Percentiles rank a stretch among this genome's conserved stretches.
Conservation (phyloP, 1,140 invertebrate species). For the Prorops nasuta region DNA sequence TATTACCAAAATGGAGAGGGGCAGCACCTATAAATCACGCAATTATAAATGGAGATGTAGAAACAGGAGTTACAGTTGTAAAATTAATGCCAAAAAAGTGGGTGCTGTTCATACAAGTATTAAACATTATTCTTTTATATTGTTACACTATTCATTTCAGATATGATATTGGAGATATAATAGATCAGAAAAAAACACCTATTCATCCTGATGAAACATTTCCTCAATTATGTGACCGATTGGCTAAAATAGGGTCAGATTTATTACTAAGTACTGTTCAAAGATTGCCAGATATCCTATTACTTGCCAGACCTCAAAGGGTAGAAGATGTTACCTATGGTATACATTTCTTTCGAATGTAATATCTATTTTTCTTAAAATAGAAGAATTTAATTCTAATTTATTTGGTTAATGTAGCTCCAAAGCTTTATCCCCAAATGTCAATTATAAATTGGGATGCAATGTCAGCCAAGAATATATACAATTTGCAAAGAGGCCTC, state of each 20-base stretch:
- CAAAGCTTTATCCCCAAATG: constrained; percentile 64
- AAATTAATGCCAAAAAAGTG: constrained; percentile 78
- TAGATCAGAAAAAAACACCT: constrained; percentile 64
- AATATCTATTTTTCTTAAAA: neutral
- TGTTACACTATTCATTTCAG: constrained; percentile 30
- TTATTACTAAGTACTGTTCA: constrained; percentile 66
- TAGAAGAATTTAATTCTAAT: neutral
- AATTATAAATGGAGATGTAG: constrained; percentile 78
- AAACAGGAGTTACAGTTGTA: constrained; percentile 88
- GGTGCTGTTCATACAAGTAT: constrained; percentile 15
- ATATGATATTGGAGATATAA: constrained; percentile 86
- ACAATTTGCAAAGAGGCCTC: constrained; percentile 67
- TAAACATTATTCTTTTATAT: constrained; percentile 17
- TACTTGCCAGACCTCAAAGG: constrained; percentile 62
- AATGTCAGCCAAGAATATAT: constrained; percentile 63
- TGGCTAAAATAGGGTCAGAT: constrained; percentile 70
- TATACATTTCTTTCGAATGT: constrained; percentile 40
- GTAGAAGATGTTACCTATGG: constrained; percentile 67
- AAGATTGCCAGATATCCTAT: constrained; percentile 62
- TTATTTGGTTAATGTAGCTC: constrained; percentile 57
- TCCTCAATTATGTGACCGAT: constrained; percentile 64
- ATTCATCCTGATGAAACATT: constrained; percentile 66
- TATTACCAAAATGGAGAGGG: constrained; percentile 90
- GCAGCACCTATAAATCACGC: constrained; percentile 83
- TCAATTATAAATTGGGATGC: constrained; percentile 65